A percentile compares a stretch with the other conserved stretches of the same genome.
Evolutionary conservation across 2,888 invertebrate species (phyloP).

Genomic region (Patella pellucida): DNA sequence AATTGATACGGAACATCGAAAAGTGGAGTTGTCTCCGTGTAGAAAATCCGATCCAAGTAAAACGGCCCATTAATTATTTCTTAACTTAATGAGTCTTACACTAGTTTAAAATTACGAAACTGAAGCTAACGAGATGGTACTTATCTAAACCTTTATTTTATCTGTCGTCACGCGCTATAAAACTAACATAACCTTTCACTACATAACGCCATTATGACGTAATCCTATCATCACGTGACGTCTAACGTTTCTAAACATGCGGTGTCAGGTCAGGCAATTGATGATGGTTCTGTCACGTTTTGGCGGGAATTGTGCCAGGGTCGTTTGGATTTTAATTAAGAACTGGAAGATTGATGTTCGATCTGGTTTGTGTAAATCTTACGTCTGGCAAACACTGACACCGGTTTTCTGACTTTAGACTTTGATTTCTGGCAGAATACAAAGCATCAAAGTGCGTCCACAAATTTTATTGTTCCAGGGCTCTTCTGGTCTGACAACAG

Average conservation of each 20-base stretch:
- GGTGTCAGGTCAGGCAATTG: constrained; percentile 5
- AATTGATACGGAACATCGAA: too few species aligned
- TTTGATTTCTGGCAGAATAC: too few species aligned
- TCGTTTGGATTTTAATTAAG: constrained; percentile 7
- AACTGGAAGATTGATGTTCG: not conserved
- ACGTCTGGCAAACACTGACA: not conserved
- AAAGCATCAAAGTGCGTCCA: too few species aligned
- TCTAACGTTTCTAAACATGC: constrained; percentile 8
- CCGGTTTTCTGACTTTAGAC: not conserved
- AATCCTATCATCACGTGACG: constrained; percentile 5
- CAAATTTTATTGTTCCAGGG: too few species aligned
- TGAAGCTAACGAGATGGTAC: not conserved
- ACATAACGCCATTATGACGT: not conserved
- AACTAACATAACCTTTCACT: not conserved
- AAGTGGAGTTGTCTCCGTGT: too few species aligned
- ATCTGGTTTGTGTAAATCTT: constrained; percentile 1
- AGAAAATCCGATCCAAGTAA: too few species aligned
- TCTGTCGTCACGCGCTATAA: constrained; percentile 8
- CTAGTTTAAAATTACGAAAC: too few species aligned
- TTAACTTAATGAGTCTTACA: too few species aligned
- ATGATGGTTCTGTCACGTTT: constrained; percentile 4
- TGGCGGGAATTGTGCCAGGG: constrained; percentile 1
- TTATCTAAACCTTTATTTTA: constrained; percentile 4
- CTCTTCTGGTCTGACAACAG: too few species aligned
- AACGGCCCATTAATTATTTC: too few species aligned